Evolutionary conservation across 2,113 vertebrate species (phyloP).

Genomic region (Tretioscincus oriximinensis): DNA sequence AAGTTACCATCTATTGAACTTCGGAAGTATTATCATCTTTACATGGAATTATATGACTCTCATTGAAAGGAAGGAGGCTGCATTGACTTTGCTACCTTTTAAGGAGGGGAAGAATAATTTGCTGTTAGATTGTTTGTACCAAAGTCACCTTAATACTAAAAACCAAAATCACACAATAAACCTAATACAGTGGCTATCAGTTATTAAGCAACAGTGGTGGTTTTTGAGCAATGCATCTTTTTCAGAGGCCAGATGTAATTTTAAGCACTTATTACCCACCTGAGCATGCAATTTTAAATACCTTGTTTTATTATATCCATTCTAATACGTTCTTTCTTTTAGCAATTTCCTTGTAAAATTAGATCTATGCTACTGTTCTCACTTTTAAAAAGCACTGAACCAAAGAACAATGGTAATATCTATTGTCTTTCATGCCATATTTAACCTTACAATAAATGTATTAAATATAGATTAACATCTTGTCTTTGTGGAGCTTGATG

Average conservation of each 20-base stretch:
- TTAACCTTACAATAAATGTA: constrained; percentile 69
- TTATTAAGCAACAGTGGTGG: constrained; percentile 61
- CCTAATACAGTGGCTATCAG: constrained; percentile 62
- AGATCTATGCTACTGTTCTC: constrained; percentile 68
- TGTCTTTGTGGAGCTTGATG: constrained; percentile 57
- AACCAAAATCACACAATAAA: constrained; percentile 59
- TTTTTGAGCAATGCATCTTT: constrained; percentile 59
- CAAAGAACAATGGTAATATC: constrained; percentile 61
- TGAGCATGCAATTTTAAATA: constrained; percentile 77
- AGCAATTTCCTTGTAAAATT: constrained; percentile 77
- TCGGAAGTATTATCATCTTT: constrained; percentile 42
- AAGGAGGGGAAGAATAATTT: constrained; percentile 31
- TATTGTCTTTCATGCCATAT: constrained; percentile 67
- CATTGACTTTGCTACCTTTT: constrained; percentile 14
- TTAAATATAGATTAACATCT: constrained; percentile 74
- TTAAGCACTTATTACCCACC: constrained; percentile 68
- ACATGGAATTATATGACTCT: constrained; percentile 30
- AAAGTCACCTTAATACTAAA: constrained; percentile 80
- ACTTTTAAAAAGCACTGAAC: constrained; percentile 66
- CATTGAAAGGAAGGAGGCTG: constrained; percentile 47
- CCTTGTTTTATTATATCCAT: constrained; percentile 69
- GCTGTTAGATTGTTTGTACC: constrained; percentile 51
- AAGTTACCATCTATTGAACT: constrained; percentile 24
- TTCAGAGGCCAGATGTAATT: constrained; percentile 66
- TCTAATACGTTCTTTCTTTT: constrained; percentile 70